Evolutionary conservation across 2,888 invertebrate species (phyloP), one percentile per base, ranked within the genome.

Genomic region (Encarsia formosa): DNA sequence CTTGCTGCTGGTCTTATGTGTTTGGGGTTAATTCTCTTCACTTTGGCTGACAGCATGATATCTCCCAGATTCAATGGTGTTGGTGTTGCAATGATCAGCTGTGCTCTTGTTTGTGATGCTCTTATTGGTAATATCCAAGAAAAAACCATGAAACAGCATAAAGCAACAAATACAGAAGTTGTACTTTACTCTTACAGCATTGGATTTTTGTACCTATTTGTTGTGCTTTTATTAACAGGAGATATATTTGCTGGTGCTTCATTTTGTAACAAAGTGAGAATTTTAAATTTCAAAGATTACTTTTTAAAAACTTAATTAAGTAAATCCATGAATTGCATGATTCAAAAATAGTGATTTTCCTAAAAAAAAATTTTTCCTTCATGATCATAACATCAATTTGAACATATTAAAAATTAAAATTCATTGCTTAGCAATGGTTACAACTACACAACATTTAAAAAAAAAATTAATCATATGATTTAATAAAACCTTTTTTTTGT

Each of bases 91-190:
- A 85, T 90, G 77, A 90, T 90, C 61, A 88, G 86, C 1, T 77
- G 88, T 63, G 97, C 97, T 0, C 74, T 98, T 44, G 75, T 95
- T 3, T 96, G 95, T 66, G 97, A 98, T 76, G 97, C 97, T 0
- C 82, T 90, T 9, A 96, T 98, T 59, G 97, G 97, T 18, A 98
- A 98, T 76, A 88, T 96, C 0, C 97, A 98, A 75, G 97, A 98
- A 73, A 95, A 95, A 70, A 86, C 88, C 0, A 93, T 98, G 88
- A 90, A 88, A 65, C 82, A 83, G 56, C 81, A 86, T 68, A 82
- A 84, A 57, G 92, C 92, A 0, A 79, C 87, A 0, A 95, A 92
- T 73, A 87, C 89, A 58, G 96, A 97, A 80, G 87, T 97, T 41
- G 94, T 93, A 1, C 80, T 92, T 47, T 95, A 92, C 69, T 96